phyloP scores from a whole-genome alignment of 2,797 vertebrate species.

The Onychomys torridus region DNA sequence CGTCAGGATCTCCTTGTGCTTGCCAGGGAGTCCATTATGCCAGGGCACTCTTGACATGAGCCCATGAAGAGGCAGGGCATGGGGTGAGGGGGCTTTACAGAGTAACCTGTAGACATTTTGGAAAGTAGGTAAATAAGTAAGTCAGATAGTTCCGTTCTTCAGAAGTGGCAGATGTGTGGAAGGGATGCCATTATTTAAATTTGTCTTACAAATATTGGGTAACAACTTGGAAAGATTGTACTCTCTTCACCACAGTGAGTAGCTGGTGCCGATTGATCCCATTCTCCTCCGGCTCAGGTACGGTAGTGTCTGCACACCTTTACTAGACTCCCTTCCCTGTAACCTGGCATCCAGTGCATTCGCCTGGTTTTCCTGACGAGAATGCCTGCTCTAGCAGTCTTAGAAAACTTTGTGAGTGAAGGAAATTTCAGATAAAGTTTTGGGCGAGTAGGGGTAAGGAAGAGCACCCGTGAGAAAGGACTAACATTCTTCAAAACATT shows the following conservation, averaged over 20 bases:
- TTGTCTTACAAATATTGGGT: neutral
- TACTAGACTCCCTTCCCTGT: neutral
- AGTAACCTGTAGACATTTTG: neutral
- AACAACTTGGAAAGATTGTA: neutral
- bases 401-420: slow-evolving; percentile 16
- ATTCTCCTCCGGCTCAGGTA: neutral
- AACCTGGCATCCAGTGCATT: neutral
- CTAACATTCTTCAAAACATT: neutral
- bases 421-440: neutral
- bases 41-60: neutral
- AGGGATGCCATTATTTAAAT: neutral
- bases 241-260: neutral
- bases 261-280: neutral
- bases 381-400: neutral
- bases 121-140: neutral
- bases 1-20: neutral
- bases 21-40: neutral
- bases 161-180: neutral
- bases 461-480: neutral
- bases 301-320: neutral
- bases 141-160: neutral
- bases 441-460: fast-evolving
- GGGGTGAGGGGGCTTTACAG: neutral
- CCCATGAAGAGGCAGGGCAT: neutral
- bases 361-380: neutral